Evolutionary conservation across 2,113 vertebrate genomes (phyloP).

Genomic region (Motacilla alba): DNA sequence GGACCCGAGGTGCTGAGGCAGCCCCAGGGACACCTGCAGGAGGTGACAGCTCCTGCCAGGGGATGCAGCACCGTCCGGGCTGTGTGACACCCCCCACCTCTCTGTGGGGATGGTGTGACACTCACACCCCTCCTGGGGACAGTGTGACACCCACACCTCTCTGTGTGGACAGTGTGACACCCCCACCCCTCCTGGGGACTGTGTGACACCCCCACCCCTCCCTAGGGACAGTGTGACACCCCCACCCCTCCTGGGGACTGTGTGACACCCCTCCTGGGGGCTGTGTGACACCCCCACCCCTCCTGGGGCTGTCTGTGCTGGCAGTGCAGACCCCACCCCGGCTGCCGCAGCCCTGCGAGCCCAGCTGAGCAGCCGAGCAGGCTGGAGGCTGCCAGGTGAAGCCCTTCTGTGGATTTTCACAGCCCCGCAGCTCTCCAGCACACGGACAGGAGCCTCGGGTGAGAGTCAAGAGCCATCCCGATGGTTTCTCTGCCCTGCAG

Average conservation of each 20-base stretch:
- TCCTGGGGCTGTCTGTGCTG: fast-evolving
- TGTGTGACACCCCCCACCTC: background rate
- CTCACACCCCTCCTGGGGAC: too few relatives aligned
- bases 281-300: background rate
- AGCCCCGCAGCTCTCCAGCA: background rate
- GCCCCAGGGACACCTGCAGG: background rate
- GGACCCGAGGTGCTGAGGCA: background rate
- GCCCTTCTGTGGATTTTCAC: background rate
- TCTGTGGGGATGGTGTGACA: too few relatives aligned
- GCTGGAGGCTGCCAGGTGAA: background rate
- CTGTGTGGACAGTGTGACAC: too few relatives aligned
- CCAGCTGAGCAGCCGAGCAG: background rate
- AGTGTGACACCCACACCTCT: too few relatives aligned
- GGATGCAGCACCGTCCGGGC: background rate
- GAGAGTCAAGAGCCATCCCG: background rate
- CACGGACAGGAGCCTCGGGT: background rate
- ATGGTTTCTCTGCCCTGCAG: conserved; percentile 1
- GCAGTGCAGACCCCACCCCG: fast-evolving
- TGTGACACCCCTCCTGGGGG: background rate
- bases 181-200: too few relatives aligned
- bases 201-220: too few relatives aligned
- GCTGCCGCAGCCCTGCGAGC: background rate
- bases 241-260: background rate
- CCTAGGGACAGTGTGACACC: background rate
- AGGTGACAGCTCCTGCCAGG: background rate